Conservation (phyloP, 2,797 vertebrate species). For the Tympanoctomys barrerae region DNA sequence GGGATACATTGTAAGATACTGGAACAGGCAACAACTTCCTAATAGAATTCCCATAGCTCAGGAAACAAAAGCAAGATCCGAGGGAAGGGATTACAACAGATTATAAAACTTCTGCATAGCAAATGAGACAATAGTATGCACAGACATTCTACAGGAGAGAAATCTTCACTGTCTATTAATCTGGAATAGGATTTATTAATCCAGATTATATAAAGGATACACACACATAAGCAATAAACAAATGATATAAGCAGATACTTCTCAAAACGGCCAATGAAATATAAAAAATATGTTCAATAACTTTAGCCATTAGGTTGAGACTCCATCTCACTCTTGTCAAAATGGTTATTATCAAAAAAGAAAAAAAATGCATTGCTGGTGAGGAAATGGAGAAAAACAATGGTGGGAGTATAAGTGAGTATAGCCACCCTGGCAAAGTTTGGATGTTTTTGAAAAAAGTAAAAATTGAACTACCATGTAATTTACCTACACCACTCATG, state of each 20-base stretch:
- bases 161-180: not conserved
- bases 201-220: not conserved
- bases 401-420: too few species aligned
- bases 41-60: not conserved
- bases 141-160: not conserved
- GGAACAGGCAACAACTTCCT: not conserved
- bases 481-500: not conserved
- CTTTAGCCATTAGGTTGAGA: too few species aligned
- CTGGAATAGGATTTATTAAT: not conserved
- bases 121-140: too few species aligned
- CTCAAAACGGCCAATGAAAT: not conserved
- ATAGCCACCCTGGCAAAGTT: not conserved
- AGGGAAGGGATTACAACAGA: not conserved
- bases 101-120: too few species aligned
- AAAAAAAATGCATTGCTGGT: not conserved
- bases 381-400: too few species aligned
- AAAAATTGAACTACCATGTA: not conserved
- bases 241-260: not conserved
- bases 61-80: not conserved
- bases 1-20: not conserved
- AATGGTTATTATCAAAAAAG: not conserved
- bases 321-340: too few species aligned
- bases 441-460: not conserved
- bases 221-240: not conserved
- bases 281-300: not conserved